Evolutionary conservation across 2,113 vertebrate genomes (phyloP).

Genomic region (Empidonax alnorum): DNA sequence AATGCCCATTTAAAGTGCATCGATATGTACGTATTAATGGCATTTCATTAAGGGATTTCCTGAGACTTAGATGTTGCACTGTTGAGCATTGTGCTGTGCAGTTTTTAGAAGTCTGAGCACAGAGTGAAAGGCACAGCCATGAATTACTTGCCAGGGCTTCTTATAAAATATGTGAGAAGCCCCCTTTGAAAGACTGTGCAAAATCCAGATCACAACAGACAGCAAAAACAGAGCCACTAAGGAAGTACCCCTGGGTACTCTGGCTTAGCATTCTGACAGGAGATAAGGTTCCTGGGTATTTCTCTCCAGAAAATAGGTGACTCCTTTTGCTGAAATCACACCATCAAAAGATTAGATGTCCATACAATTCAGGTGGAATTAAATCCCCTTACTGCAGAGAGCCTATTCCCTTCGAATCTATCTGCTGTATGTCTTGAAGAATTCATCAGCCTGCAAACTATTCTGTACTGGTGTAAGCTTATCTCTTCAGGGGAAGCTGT

Average conservation of each 20-base stretch:
- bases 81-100: background rate
- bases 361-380: background rate
- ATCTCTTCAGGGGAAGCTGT: background rate
- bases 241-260: background rate
- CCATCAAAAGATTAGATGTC: background rate
- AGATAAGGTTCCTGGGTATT: background rate
- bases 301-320: background rate
- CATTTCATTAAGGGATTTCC: background rate
- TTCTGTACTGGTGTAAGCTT: background rate
- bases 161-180: background rate
- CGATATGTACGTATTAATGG: background rate
- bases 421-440: background rate
- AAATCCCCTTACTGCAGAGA: background rate
- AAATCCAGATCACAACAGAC: background rate
- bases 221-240: background rate
- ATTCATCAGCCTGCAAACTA: background rate
- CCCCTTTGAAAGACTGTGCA: accelerated
- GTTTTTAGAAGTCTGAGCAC: background rate
- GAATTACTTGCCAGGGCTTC: background rate
- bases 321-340: background rate
- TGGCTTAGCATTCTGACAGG: background rate
- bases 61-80: background rate
- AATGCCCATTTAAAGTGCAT: background rate
- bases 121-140: background rate
- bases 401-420: background rate